Conservation (phyloP, 2,888 invertebrate genomes). For the Lasioglossum pauxillum region DNA sequence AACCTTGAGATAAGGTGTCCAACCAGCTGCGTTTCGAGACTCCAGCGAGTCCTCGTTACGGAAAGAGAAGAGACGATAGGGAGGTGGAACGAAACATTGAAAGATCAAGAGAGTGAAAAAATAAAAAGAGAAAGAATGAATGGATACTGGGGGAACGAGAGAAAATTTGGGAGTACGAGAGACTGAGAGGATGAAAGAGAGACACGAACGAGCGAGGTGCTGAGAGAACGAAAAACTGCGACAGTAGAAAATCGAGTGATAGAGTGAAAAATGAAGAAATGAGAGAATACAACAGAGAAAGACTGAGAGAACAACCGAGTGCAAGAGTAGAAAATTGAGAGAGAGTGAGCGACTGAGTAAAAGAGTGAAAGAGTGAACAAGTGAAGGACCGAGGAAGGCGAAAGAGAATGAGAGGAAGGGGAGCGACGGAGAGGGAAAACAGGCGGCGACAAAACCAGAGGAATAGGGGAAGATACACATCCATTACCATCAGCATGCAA, state of each 20-base stretch:
- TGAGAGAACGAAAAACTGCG: not conserved
- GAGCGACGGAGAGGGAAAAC: slow-evolving; percentile 21
- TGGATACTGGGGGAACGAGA: not conserved
- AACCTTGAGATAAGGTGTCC: slow-evolving; percentile 62
- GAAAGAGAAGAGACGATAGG: slow-evolving; percentile 28
- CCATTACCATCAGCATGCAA: slow-evolving; percentile 84
- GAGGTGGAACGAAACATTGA: not conserved
- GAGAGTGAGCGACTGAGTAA: not conserved
- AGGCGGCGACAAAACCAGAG: slow-evolving; percentile 71
- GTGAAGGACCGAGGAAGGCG: not conserved
- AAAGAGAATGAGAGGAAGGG: not conserved
- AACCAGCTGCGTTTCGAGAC: slow-evolving; percentile 65
- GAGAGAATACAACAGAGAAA: not conserved
- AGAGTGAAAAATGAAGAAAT: not conserved
- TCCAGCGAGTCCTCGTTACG: slow-evolving; percentile 39
- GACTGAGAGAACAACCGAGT: not conserved
- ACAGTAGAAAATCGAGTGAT: not conserved
- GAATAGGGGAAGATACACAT: slow-evolving; percentile 81
- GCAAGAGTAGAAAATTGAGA: not conserved
- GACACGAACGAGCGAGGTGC: not conserved
- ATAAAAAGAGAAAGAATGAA: not conserved
- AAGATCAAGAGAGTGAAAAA: too few relatives aligned
- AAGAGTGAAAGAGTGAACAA: not conserved
- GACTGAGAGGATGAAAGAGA: not conserved
- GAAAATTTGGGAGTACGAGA: not conserved